Percentiles rank a stretch among this genome's conserved stretches.
These are phyloP conservation scores for Balaeniceps rex DNA, from an alignment of 2,113 vertebrate genomes.

Conservation along the genomic window DNA sequence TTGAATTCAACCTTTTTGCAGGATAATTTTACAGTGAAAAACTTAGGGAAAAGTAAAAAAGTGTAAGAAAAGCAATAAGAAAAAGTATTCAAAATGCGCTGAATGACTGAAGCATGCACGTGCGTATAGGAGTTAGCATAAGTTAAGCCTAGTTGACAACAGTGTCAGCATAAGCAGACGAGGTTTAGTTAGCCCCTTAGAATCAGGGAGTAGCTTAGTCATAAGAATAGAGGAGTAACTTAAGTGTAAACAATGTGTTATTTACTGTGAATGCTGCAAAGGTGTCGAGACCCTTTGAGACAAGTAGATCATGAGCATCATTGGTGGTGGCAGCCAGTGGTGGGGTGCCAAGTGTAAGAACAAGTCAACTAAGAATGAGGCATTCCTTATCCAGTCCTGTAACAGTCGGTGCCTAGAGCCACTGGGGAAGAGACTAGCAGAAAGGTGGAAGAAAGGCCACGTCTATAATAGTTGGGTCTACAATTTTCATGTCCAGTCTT, in stretches of 20 bases:
- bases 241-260: not conserved
- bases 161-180: not conserved
- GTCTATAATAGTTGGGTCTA: not conserved
- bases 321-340: not conserved
- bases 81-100: not conserved
- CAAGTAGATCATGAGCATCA: not conserved
- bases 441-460: not conserved
- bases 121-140: not conserved
- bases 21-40: not conserved
- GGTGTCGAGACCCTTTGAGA: not conserved
- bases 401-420: not conserved
- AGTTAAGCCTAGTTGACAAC: not conserved
- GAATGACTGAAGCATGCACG: not conserved
- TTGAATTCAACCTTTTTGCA: not conserved
- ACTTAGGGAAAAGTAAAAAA: not conserved
- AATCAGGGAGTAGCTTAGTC: not conserved
- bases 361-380: not conserved
- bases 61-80: not conserved
- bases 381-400: not conserved
- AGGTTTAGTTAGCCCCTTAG: not conserved
- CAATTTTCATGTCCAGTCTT: not conserved
- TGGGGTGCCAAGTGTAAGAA: not conserved
- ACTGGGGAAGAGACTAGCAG: not conserved
- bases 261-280: not conserved
- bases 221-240: not conserved